Percentiles rank a stretch among this genome's conserved stretches.
Evolutionary conservation across 2,797 vertebrate genomes (phyloP).

Genomic region (Eleutherodactylus coqui): DNA sequence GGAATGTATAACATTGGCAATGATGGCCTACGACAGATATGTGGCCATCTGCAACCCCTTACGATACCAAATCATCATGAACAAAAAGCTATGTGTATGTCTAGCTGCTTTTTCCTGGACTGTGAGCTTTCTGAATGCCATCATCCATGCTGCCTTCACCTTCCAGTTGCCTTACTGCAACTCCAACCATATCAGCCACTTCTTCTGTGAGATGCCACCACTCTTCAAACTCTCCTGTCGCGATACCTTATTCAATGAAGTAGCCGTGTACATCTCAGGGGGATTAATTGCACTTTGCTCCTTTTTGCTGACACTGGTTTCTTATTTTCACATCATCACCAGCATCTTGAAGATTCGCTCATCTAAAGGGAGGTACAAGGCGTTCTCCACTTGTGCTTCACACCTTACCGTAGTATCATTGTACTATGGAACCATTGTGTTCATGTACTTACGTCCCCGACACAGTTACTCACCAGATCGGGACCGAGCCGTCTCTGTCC

Average conservation of each 20-base stretch:
- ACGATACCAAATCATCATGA: constrained; percentile 22
- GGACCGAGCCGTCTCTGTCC: no score
- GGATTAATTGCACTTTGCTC: constrained; percentile 9
- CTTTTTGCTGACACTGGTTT: constrained; percentile 18
- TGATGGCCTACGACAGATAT: constrained; percentile 34
- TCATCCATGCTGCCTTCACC: background rate
- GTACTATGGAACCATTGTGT: no score
- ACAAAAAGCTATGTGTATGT: background rate
- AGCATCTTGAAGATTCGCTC: constrained; percentile 37
- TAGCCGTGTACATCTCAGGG: constrained; percentile 18
- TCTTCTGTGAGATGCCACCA: background rate
- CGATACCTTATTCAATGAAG: constrained; percentile 21
- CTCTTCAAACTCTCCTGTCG: background rate
- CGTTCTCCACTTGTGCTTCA: no score
- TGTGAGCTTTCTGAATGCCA: background rate
- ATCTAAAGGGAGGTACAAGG: constrained; percentile 11
- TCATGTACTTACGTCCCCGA: no score
- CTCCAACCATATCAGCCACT: background rate
- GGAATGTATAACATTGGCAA: constrained; percentile 1
- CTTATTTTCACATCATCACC: constrained; percentile 37
- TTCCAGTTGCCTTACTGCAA: constrained; percentile 29
- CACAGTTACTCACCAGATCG: no score
- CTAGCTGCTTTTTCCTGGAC: constrained; percentile 7
- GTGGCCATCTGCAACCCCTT: constrained; percentile 39
- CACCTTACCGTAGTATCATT: no score